These are phyloP conservation scores for Arvicanthis niloticus DNA, from an alignment of 2,113 vertebrate genomes.

Conservation along the genomic window DNA sequence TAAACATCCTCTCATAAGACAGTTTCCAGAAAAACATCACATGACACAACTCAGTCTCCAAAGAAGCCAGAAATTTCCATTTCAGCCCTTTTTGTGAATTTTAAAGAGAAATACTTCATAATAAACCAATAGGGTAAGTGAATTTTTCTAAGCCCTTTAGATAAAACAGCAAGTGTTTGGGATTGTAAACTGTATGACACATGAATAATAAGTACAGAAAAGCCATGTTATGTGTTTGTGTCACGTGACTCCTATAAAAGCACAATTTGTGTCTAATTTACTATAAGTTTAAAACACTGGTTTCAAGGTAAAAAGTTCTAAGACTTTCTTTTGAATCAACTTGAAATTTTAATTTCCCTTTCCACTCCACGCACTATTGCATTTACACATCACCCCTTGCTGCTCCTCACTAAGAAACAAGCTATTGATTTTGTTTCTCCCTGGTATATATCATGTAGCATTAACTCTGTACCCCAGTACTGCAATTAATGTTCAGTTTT, in stretches of 20 bases:
- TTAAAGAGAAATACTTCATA: neutral
- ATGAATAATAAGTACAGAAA: neutral
- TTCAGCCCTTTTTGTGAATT: neutral
- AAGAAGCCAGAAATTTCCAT: no score
- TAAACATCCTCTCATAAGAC: no score
- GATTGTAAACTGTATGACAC: neutral
- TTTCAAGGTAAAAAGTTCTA: constrained; percentile 11
- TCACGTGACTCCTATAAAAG: neutral
- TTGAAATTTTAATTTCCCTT: neutral
- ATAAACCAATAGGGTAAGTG: neutral
- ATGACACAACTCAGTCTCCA: no score
- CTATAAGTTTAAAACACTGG: neutral
- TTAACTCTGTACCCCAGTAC: neutral
- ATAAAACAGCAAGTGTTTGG: neutral
- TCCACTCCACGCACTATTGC: neutral
- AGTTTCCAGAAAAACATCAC: no score
- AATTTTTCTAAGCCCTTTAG: neutral
- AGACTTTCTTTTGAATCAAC: neutral
- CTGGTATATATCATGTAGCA: neutral
- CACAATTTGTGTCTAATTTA: neutral
- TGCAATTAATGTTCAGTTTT: neutral
- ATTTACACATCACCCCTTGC: neutral
- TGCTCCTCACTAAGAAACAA: neutral
- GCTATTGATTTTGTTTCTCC: constrained; percentile 7
- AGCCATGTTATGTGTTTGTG: neutral